Base-by-base conservation (phyloP, 2,888 invertebrate species). In the Auanema sp. region DNA sequence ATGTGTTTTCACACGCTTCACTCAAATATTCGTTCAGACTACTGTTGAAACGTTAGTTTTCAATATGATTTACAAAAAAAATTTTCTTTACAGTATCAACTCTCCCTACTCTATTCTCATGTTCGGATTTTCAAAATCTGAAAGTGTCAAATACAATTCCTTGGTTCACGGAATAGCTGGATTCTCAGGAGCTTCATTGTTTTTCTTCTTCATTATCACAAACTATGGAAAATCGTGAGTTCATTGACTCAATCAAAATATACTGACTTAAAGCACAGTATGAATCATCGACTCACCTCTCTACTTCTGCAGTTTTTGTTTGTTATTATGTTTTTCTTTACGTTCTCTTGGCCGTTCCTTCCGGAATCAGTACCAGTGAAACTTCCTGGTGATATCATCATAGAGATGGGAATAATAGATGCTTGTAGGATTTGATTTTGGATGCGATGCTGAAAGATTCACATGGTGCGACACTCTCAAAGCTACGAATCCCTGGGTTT, bases 61-160 rank as follows among this genome's bases (percentile, higher is more conserved):
- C 41, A 33, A 33, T 33, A 8, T 33, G 54, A 23, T 11, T 4
- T 6, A 18, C 6, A 3, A 8, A 11, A 24, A 12, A 23, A 8
- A 47, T 47, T 6, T 8, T 47, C 8, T 8, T 10, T 60, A 51
- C 53, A 72, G 72, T 42, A 65, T 72, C 16, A 70, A 70, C 3
- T 68, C 68, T 6, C 69, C 72, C 10, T 72, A 70, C 56, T 64
- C 66, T 4, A 72, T 72, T 68, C 68, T 72, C 68, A 72, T 72
- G 72, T 72, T 72, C 42, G 61, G 62, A 4, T 63, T 68, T 21
- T 64, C 64, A 40, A 70, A 68, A 43, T 69, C 65, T 47, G 55
- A 65, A 54, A 62, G 66, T 2, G 70, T 72, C 21, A 56, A 65
- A 8, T 60, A 60, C 10, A 72, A 70, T 16, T 64, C 72, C 0